Evolutionary conservation across 2,113 vertebrate genomes (phyloP), one percentile per base, ranked within the genome.

Genomic region (Epinephelus moara): DNA sequence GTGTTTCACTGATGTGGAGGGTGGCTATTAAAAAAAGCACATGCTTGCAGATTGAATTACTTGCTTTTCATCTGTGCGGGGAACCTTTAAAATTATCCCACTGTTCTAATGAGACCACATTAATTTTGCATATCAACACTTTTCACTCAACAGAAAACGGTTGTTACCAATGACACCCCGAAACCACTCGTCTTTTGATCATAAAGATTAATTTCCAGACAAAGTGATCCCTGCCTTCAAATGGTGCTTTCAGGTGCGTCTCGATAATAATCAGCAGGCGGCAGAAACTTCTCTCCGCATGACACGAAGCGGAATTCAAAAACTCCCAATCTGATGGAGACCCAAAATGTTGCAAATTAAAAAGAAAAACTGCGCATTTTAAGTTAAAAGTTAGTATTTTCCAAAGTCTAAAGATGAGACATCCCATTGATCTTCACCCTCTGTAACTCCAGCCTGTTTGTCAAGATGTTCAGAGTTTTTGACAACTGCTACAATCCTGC

Each of bases 391-490:
- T 90, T 75, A 0, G 63, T 56, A 55, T 50, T 87, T 72, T 75
- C 81, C 81, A 81, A 81, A 90, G 74, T 42, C 14, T 61, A 25
- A 13, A 71, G 85, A 81, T 75, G 71, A 86, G 63, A 85, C 73
- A 37, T 61, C 33, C 37, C 71, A 88, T 84, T 87, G 75, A 89
- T 92, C 86, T 59, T 61, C 80, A 71, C 61, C 63, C 74, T 80
- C 68, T 42, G 71, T 70, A 87, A 75, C 79, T 85, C 68, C 57
- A 62, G 67, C 61, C 75, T 86, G 84, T 92, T 90, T 88, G 83
- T 90, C 87, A 88, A 84, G 78, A 86, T 75, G 76, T 63, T 90
- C 47, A 72, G 80, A 85, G 63, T 75, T 93, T 89, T 82, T 89
- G 87, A 90, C 81, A 89, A 88, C 75, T 84, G 85, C 81, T 84